Evolutionary conservation across 2,888 invertebrate genomes (phyloP), one percentile per base, ranked within the genome.

Genomic region (Oegoconia quadripuncta): DNA sequence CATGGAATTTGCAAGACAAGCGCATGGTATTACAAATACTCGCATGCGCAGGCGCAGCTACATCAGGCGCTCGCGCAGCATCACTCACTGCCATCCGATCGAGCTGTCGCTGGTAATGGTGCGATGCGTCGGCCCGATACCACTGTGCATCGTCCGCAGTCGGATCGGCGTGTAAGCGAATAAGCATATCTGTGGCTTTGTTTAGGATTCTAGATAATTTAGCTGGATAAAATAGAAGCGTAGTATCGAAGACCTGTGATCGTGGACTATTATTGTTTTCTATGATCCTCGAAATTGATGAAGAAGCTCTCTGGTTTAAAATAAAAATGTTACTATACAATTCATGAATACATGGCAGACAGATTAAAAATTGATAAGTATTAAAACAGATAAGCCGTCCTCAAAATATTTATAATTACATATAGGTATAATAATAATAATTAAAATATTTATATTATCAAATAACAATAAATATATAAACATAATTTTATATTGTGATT

Each of bases 51-150:
- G 22, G 22, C 1, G 23, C 2, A 2, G n/a, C 3, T 22, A 22
- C 1, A 22, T 22, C 44, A 44, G 43, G 46, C 52, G 38, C 43
- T 17, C 27, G 20, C 34, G 33, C 13, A 28, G 34, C 50, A 54
- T 44, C 44, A 37, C 28, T 44, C 44, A 41, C 12, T 41, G 41
- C 37, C 44, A 44, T 3, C 31, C 30, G 35, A 26, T 15, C 34
- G 31, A 40, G 42, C 52, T 45, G 50, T 44, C 52, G 41, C 38
- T 43, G 38, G 42, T 52, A 52, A 52, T 46, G 48, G 44, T 26
- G 39, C 38, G 52, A 55, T 55, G 33, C 41, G 48, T 44, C 17
- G 9, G 5, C 8, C 32, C 13, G 26, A 33, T 32, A 32, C 27
- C 32, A 30, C 17, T 16, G 17, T 7, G 13, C 15, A 7, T 12